Evolutionary conservation across 2,797 vertebrate genomes (phyloP), one percentile per base, ranked within the genome.

Genomic region (Lycodopsis pacificus): DNA sequence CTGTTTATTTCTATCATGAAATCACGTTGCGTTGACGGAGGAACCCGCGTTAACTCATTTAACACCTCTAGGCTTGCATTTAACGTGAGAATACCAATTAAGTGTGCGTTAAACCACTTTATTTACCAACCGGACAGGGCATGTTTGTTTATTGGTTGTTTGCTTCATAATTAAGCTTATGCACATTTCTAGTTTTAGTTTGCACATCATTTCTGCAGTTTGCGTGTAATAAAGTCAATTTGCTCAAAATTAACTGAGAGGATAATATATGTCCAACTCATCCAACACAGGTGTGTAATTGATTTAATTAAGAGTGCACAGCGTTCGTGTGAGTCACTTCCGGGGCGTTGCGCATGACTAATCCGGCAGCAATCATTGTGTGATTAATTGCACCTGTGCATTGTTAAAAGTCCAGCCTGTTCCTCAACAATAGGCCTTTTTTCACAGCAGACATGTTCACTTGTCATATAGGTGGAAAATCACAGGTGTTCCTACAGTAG

Each of bases 381-480:
- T 51, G 42, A 77, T 64, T 4, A 42, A 58, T 7, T 44, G 9
- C 79, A 68, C 36, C 34, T 81, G 64, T 38, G 56, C 25, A 27
- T 32, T 46, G 4, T n/a, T 30, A 13, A 0, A 53, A 0, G 1
- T 20, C 15, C 38, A 17, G 42, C 30, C 46, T 46, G 25, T 19
- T 34, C 63, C 27, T 65, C 38, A 63, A 44, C 59, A 61, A 40
- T 0, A 61, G 59, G 36, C 0, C 19, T 46, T 46, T 17, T 25
- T 59, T n/a, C 32, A 59, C 32, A 59, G 57, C 57, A 32, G 27
- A 0, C 7, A 59, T 6, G 19, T 12, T 53, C 20, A 49, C 3
- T 4, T 49, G 48, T 20, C 20, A 20, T 49, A 10, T 49, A 10
- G 20, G 3, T 49, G 19, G 7, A n/a, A 49, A 20, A 49, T 49